phyloP scores from a whole-genome alignment of 2,888 invertebrate genomes.

The Clanis bilineata region DNA sequence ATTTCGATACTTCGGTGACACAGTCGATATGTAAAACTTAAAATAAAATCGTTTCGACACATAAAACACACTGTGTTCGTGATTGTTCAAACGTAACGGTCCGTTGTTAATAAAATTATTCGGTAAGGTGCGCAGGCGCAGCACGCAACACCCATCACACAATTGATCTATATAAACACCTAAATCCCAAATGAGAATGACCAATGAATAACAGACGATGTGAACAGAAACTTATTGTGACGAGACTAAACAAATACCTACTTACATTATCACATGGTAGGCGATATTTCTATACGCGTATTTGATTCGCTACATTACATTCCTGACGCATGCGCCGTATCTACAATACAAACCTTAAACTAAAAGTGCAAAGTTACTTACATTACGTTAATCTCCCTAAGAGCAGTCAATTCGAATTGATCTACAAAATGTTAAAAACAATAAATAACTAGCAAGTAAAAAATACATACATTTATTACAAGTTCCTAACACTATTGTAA shows the following conservation, averaged over 20 bases:
- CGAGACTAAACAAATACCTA: slow-evolving; percentile 37
- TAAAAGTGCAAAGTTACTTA: slow-evolving; percentile 67
- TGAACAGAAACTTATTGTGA: slow-evolving; percentile 31
- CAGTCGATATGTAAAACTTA: slow-evolving; percentile 1
- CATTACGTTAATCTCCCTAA: slow-evolving; percentile 71
- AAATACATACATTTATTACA: slow-evolving; percentile 62
- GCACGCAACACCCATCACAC: not conserved
- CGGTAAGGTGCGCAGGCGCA: not conserved
- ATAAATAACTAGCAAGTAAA: slow-evolving; percentile 69
- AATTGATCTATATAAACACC: not conserved
- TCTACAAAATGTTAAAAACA: slow-evolving; percentile 65
- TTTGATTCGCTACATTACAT: slow-evolving; percentile 29
- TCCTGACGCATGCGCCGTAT: slow-evolving; percentile 30
- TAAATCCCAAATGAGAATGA: slow-evolving; percentile 11
- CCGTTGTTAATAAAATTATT: not conserved
- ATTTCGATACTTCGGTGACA: not conserved
- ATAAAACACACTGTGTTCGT: not conserved
- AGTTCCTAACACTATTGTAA: slow-evolving; percentile 59
- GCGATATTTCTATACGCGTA: slow-evolving; percentile 27
- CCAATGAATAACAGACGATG: slow-evolving; percentile 42
- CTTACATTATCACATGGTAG: slow-evolving; percentile 32
- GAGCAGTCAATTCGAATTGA: slow-evolving; percentile 74
- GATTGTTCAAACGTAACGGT: not conserved
- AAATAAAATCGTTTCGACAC: slow-evolving; percentile 2
- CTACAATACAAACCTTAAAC: slow-evolving; percentile 53